A percentile compares a stretch with the other conserved stretches of the same genome.
Conservation (phyloP, 2,888 invertebrate genomes). For the Acleris holmiana region DNA sequence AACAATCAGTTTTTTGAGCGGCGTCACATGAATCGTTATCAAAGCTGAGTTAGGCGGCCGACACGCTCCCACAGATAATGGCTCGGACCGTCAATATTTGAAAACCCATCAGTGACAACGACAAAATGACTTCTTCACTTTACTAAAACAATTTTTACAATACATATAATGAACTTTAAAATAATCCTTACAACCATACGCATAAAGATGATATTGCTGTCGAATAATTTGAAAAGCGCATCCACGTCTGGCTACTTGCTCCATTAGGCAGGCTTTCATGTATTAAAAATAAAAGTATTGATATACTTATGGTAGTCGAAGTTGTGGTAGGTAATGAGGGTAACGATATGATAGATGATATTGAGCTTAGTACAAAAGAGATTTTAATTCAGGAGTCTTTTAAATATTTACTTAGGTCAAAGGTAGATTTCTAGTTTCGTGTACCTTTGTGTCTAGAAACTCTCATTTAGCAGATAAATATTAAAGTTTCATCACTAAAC, state of each 20-base stretch:
- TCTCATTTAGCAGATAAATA: constrained; percentile 24
- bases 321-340: constrained; percentile 59
- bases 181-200: constrained; percentile 41
- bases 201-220: constrained; percentile 46
- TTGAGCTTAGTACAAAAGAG: constrained; percentile 22
- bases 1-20: constrained; percentile 66
- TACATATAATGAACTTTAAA: constrained; percentile 38
- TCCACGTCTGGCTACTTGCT: constrained; percentile 58
- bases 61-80: constrained; percentile 75
- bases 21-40: constrained; percentile 68
- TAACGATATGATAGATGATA: constrained; percentile 42
- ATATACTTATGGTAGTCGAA: constrained; percentile 43
- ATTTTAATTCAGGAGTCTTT: constrained; percentile 4
- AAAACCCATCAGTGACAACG: constrained; percentile 77
- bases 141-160: constrained; percentile 56
- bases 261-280: constrained; percentile 64
- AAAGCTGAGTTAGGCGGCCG: constrained; percentile 59
- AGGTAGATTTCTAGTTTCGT: constrained; percentile 2
- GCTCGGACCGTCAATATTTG: constrained; percentile 79
- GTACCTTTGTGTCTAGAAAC: constrained; percentile 11
- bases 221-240: constrained; percentile 28
- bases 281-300: constrained; percentile 66
- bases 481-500: constrained; percentile 46
- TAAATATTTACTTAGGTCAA: constrained; percentile 6
- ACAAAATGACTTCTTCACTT: constrained; percentile 77